Base-by-base conservation (phyloP, 2,113 vertebrate species). In the Chamaetylas fuelleborni region DNA sequence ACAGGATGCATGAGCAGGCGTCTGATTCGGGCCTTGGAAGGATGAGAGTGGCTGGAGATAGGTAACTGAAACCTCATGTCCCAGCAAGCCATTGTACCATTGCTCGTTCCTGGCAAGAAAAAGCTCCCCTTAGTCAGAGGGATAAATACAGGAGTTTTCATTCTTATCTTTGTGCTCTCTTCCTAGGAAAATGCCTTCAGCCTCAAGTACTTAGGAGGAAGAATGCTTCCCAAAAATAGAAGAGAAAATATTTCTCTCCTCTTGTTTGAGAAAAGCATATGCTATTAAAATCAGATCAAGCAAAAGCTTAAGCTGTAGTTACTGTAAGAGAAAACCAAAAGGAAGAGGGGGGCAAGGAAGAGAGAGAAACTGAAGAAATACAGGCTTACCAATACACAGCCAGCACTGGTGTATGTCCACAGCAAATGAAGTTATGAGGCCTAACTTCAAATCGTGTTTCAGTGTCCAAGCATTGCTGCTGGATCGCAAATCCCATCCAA, bases 11-110 rank as follows among this genome's bases (percentile, higher is more conserved):
- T 99, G 26, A 99, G 98, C 66, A 99, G 98, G 22, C 99, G 98
- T 82, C 99, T 97, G 97, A 99, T 98, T 57, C 99, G 98, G 65
- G 99, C 98, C 72, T 99, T 98, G 34, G 99, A 98, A 28, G 99
- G 99, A 81, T 99, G 99, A 65, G 98, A 98, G 97, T 99, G 99
- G 97, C 98, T 99, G 47, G 99, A 99, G 94, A 99, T 99, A 6
- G 99, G 99, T 42, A 99, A 97, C 97, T 99, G 99, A 97, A 99
- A 99, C 81, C 99, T 96, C 99, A 99, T 99, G 83, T 99, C 99
- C 99, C 99, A 99, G 96, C 99, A 99, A 0, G 99, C 99, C 99
- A 99, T 99, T 90, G 99, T 99, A 58, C 99, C 99, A 62, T 98
- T 99, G 98, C 99, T 99, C 4, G 99, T 99, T 40, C 99, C 99